A percentile compares a stretch with the other conserved stretches of the same genome.
These are phyloP conservation scores for Lophochroa leadbeateri DNA, from an alignment of 2,113 vertebrate species.

Conservation along the genomic window DNA sequence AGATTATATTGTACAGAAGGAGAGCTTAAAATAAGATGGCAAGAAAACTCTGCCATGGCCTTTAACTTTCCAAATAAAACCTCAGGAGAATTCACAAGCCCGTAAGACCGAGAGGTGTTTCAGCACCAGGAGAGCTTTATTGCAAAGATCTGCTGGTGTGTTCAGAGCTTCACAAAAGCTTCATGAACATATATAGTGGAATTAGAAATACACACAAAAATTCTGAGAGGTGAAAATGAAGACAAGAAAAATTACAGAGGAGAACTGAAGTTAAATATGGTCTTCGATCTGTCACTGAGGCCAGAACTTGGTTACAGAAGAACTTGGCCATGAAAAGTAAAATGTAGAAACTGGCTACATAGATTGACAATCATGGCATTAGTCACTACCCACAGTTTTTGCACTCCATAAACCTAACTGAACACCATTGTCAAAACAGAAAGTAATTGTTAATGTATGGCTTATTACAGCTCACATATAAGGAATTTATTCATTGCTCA, in stretches of 20 bases:
- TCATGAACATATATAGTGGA: not conserved
- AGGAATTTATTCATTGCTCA: not conserved
- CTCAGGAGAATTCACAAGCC: not conserved
- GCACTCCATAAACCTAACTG: not conserved
- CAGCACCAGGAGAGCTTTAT: no score
- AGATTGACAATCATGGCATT: not conserved
- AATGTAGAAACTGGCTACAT: fast-evolving
- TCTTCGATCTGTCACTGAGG: not conserved
- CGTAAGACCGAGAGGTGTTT: no score
- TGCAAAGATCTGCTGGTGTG: no score
- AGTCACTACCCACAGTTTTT: not conserved
- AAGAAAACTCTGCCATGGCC: no score
- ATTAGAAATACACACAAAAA: not conserved
- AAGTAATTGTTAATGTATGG: not conserved
- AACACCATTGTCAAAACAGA: not conserved
- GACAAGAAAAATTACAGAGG: not conserved
- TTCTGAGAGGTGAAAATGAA: not conserved
- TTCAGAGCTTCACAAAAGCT: no score
- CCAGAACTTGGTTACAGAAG: not conserved
- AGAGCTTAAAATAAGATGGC: no score
- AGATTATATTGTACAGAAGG: no score
- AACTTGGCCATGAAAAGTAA: not conserved
- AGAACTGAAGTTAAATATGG: not conserved
- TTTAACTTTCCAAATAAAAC: no score
- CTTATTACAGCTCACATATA: not conserved